These are phyloP conservation scores for Salmo trutta DNA, from an alignment of 2,797 vertebrate species.

Conservation along the genomic window DNA sequence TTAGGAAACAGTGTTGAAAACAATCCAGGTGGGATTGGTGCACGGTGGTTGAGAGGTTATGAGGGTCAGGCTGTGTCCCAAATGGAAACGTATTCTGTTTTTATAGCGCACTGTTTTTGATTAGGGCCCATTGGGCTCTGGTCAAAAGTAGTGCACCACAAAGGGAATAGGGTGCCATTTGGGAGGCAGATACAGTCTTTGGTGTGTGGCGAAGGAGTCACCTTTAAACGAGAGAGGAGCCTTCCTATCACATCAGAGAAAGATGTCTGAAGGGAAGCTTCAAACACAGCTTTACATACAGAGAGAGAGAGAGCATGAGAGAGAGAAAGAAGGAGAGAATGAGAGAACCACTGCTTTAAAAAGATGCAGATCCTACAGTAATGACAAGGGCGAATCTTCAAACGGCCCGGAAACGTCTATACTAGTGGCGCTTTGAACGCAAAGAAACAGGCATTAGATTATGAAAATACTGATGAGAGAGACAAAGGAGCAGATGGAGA, in stretches of 20 bases:
- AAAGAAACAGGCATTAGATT: not conserved
- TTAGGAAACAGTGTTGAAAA: not conserved
- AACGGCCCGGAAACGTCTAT: not conserved
- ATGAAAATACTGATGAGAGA: not conserved
- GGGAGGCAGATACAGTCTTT: not conserved
- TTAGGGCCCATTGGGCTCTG: not conserved
- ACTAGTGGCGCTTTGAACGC: not conserved
- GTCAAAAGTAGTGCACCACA: not conserved
- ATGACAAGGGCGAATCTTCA: conserved; percentile 6
- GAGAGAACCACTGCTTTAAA: not conserved
- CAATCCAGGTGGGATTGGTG: not conserved
- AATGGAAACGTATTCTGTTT: not conserved
- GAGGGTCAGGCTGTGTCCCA: not conserved
- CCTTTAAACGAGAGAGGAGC: not conserved
- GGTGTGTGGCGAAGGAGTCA: not conserved
- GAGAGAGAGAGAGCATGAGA: not conserved
- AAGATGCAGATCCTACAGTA: conserved; percentile 1
- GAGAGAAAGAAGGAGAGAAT: not conserved
- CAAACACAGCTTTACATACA: conserved; percentile 3
- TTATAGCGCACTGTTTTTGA: not conserved
- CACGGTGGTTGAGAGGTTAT: not conserved
- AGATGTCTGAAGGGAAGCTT: not conserved
- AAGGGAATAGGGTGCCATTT: not conserved
- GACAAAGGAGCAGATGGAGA: not conserved
- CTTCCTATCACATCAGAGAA: not conserved